Evolutionary conservation across 2,113 vertebrate species (phyloP), one percentile per base, ranked within the genome.

Genomic region (Sapayoa aenigma): DNA sequence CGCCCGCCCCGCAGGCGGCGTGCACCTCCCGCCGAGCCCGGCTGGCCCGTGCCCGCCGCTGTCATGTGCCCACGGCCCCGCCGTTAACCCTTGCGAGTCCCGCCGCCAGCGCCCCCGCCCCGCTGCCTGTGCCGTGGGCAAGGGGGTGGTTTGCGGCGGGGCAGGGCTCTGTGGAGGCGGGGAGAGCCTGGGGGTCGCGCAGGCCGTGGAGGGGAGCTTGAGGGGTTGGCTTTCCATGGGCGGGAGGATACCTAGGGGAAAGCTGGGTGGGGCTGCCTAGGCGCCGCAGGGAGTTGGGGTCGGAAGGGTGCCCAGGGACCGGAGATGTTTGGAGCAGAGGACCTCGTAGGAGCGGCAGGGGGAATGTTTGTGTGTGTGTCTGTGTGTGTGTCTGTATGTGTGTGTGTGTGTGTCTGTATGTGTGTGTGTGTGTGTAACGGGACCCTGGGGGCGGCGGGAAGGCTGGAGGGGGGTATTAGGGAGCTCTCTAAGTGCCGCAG

Each of bases 41-140:
- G 52, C 50, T 58, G 33, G 46, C 27, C 30, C 30, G 74, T 66
- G 74, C 72, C 72, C 53, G 60, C 37, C 21, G 49, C 72, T 50
- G 78, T 83, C 84, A 66, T 83, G 84, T 88, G 90, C 72, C 58
- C 58, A 52, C 77, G 65, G 50, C 56, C 83, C 41, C 42, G 63
- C 55, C 49, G 33, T 83, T 92, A 88, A 88, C 84, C 72, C 72
- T 72, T 77, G 50, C 20, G 56, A n/a, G 33, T n/a, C 33, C 56
- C 56, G 56, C 56, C 25, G 27, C 37, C 60, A 41, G 60, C 60
- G 27, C 21, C 33, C 22, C 13, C 22, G 6, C 49, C 3, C 18
- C 19, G 20, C 44, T 7, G 46, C 46, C 12, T 13, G 12, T 58
- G 6, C 74, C 9, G 12, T 14, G 25, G 35, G 23, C n/a, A 6